Evolutionary conservation across 2,888 invertebrate species (phyloP).

Genomic region (Pachycephus smyrnensis): DNA sequence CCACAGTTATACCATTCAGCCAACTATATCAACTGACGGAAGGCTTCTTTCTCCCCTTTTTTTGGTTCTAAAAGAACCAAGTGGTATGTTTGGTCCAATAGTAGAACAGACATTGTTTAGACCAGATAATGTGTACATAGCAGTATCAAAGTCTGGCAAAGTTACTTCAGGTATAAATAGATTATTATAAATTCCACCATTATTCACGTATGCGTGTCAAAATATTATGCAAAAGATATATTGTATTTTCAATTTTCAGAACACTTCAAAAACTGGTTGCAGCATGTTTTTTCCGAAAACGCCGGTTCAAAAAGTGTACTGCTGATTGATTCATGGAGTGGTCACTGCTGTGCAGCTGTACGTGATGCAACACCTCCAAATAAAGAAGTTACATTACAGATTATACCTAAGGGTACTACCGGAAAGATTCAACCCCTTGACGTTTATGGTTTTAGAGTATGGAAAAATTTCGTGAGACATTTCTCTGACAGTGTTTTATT

Average conservation of each 20-base stretch:
- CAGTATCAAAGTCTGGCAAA: slow-evolving; percentile 9
- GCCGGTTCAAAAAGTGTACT: not conserved
- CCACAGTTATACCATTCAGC: slow-evolving; percentile 25
- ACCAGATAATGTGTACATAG: slow-evolving; percentile 18
- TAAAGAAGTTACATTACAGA: not conserved
- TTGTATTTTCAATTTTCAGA: not conserved
- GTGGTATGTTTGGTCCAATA: slow-evolving; percentile 11
- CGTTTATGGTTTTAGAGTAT: too few species aligned
- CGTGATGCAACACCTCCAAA: not conserved
- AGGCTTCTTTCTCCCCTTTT: slow-evolving; percentile 21
- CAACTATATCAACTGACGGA: slow-evolving; percentile 21
- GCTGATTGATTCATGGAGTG: slow-evolving; percentile 12
- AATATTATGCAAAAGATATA: too few species aligned
- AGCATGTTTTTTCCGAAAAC: slow-evolving; percentile 10
- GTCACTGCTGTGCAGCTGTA: slow-evolving; percentile 4
- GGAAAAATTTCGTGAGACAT: too few species aligned
- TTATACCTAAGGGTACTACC: slow-evolving; percentile 12
- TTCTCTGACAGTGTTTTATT: too few species aligned
- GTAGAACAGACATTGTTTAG: slow-evolving; percentile 17
- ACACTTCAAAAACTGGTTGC: slow-evolving; percentile 16
- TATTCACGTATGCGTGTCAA: too few species aligned
- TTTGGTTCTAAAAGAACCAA: not conserved
- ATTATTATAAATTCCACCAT: slow-evolving; percentile 1
- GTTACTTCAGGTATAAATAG: slow-evolving; percentile 9
- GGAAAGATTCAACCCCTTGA: not conserved